Conservation (phyloP, 2,113 vertebrate species). For the Ibidorhyncha struthersii region DNA sequence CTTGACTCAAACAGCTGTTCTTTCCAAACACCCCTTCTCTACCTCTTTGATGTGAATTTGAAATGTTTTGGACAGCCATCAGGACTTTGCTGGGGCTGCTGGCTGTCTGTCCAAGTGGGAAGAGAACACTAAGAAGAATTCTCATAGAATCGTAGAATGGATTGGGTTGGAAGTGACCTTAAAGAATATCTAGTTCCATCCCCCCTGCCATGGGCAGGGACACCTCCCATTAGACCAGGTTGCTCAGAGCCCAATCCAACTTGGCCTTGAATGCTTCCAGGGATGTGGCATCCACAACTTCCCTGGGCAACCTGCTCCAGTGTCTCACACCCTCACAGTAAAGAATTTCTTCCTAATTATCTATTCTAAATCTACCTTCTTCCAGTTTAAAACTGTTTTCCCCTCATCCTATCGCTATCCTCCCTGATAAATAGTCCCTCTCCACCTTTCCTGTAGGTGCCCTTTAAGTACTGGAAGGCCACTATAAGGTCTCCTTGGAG, state of each 20-base stretch:
- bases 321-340: not conserved
- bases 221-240: not conserved
- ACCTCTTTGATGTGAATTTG: not conserved
- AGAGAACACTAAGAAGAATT: not conserved
- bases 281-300: fast-evolving
- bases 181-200: not conserved
- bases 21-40: not conserved
- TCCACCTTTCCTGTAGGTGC: not conserved
- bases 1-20: not conserved
- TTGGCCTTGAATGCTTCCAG: not conserved
- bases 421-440: not conserved
- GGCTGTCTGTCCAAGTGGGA: not conserved
- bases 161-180: not conserved
- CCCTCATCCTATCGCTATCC: not conserved
- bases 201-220: not conserved
- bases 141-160: not conserved
- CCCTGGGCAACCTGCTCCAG: not conserved
- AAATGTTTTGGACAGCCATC: not conserved
- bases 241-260: not conserved
- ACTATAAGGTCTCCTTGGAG: not conserved
- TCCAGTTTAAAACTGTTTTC: not conserved
- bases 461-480: not conserved
- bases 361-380: not conserved
- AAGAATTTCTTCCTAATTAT: not conserved
- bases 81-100: not conserved